Conservation (phyloP, 2,888 invertebrate species). For the Allophyes oxyacanthae region DNA sequence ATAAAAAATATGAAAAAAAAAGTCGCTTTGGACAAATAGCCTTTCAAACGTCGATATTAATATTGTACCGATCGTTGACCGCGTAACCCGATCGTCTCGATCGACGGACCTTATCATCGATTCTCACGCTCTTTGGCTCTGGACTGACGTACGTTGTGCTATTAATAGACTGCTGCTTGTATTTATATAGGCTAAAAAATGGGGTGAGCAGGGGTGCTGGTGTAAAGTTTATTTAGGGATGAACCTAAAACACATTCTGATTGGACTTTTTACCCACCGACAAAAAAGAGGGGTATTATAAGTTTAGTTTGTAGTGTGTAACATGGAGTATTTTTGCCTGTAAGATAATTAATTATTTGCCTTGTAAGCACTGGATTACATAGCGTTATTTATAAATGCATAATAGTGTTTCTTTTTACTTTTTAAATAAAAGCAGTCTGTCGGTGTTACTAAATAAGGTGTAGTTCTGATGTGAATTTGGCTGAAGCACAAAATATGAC, state of each 20-base stretch:
- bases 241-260: too few species aligned
- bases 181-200: slow-evolving; percentile 15
- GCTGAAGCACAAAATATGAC: slow-evolving; percentile 15
- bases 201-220: background rate
- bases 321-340: too few species aligned
- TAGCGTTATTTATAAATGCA: too few species aligned
- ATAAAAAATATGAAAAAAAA: too few species aligned
- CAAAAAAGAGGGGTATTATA: too few species aligned
- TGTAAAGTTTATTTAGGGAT: background rate
- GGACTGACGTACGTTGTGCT: slow-evolving; percentile 38
- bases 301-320: too few species aligned
- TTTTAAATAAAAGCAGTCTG: too few species aligned
- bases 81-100: slow-evolving; percentile 53
- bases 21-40: too few species aligned
- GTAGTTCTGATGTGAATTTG: background rate
- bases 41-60: slow-evolving; percentile 19
- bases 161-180: slow-evolving; percentile 29
- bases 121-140: slow-evolving; percentile 47
- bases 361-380: too few species aligned
- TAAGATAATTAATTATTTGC: too few species aligned
- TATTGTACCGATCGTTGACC: slow-evolving; percentile 48
- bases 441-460: background rate
- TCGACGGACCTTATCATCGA: slow-evolving; percentile 53
- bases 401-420: too few species aligned
- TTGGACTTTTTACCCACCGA: too few species aligned